These are phyloP conservation scores for Gallinago jamesoni DNA, from an alignment of 2,113 vertebrate genomes.

Conservation along the genomic window DNA sequence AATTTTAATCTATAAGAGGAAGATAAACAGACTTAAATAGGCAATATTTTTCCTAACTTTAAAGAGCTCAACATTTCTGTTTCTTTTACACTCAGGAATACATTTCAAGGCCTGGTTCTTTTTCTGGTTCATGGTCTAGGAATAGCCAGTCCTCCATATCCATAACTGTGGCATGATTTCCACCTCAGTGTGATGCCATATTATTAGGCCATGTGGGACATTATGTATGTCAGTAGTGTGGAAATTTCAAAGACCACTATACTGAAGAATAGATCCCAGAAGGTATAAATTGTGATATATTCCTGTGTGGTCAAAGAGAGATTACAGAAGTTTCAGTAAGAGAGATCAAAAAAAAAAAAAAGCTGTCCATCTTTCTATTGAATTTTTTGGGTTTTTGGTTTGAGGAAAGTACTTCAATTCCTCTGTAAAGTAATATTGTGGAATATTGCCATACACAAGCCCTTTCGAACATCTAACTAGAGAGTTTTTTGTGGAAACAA, in stretches of 20 bases:
- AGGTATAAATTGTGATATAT: neutral
- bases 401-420: neutral
- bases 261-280: neutral
- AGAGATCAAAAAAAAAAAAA: neutral
- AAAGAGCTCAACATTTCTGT: neutral
- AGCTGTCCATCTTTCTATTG: accelerated
- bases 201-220: neutral
- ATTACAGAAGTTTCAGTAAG: neutral
- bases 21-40: neutral
- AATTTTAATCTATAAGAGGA: constrained; percentile 14
- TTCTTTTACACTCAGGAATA: neutral
- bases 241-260: neutral
- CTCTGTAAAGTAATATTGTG: neutral
- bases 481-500: neutral
- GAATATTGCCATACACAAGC: neutral
- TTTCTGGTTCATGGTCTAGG: neutral
- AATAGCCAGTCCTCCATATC: neutral
- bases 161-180: neutral
- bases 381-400: neutral
- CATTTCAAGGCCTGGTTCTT: neutral
- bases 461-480: neutral
- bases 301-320: neutral
- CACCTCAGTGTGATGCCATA: neutral
- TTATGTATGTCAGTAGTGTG: neutral
- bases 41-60: neutral